phyloP scores from a whole-genome alignment of 2,888 invertebrate genomes.

The Subacronicta megacephala region DNA sequence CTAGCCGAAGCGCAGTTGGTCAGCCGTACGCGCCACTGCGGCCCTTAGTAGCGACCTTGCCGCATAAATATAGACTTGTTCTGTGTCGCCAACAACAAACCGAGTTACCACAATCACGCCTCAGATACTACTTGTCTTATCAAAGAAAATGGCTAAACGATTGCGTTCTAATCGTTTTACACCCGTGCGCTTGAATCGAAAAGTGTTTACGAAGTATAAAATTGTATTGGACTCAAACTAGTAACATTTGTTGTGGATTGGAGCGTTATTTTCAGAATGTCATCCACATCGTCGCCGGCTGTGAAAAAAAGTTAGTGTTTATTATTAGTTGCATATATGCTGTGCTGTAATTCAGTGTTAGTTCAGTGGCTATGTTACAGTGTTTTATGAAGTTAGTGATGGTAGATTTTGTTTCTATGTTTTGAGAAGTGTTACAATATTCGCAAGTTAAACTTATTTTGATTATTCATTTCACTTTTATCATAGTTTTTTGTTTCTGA shows the following conservation, averaged over 20 bases:
- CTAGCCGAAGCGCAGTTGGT: slow-evolving; percentile 69
- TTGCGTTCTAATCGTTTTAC: slow-evolving; percentile 78
- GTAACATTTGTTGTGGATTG: slow-evolving; percentile 65
- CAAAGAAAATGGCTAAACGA: slow-evolving; percentile 87
- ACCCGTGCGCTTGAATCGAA: slow-evolving; percentile 71
- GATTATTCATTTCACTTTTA: slow-evolving; percentile 1
- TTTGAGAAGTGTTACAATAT: slow-evolving; percentile 4
- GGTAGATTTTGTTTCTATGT: background rate
- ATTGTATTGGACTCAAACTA: slow-evolving; percentile 76
- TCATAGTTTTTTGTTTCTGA: background rate
- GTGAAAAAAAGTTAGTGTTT: slow-evolving; percentile 83
- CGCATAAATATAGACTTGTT: slow-evolving; percentile 79
- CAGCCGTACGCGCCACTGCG: slow-evolving; percentile 66
- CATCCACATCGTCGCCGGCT: slow-evolving; percentile 78
- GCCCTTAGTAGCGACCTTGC: slow-evolving; percentile 82
- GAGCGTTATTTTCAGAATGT: slow-evolving; percentile 80
- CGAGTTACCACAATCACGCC: slow-evolving; percentile 66
- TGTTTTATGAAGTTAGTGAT: slow-evolving; percentile 37
- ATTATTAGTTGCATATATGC: slow-evolving; percentile 65
- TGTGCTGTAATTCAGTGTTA: slow-evolving; percentile 42
- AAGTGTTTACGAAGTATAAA: slow-evolving; percentile 77
- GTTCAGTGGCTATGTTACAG: slow-evolving; percentile 30
- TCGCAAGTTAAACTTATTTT: too few species aligned
- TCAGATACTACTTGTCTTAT: slow-evolving; percentile 77
- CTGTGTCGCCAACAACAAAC: slow-evolving; percentile 79